These are phyloP conservation scores for Amiota communis DNA, from an alignment of 2,888 invertebrate species.

Conservation along the genomic window DNA sequence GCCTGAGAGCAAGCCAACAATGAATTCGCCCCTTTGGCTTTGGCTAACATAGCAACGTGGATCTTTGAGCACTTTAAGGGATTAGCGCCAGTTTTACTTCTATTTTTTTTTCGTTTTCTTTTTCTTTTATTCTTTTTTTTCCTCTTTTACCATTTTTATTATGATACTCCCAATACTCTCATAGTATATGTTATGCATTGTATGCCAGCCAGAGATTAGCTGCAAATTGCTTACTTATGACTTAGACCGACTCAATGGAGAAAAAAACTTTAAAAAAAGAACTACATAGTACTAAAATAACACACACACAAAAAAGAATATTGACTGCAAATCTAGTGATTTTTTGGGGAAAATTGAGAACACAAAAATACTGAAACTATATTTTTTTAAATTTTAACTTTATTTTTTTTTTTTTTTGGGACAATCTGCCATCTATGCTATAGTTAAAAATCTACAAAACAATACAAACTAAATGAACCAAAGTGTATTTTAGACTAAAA, in stretches of 20 bases:
- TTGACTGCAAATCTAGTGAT: neutral
- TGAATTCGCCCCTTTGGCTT: no score
- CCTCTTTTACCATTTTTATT: neutral
- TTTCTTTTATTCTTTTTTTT: neutral
- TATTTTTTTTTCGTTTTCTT: neutral
- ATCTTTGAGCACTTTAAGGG: constrained; percentile 5
- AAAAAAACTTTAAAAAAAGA: neutral
- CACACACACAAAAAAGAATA: neutral
- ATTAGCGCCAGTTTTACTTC: constrained; percentile 15
- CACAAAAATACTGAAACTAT: neutral
- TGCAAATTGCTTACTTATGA: constrained; percentile 30
- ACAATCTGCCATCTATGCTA: no score
- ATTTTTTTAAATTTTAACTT: neutral
- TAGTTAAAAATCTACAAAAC: no score
- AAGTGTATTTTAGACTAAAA: neutral
- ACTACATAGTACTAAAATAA: neutral
- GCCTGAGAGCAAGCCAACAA: no score
- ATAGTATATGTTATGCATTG: neutral
- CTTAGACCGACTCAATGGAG: constrained; percentile 1
- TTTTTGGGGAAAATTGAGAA: neutral
- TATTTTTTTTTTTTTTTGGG: neutral
- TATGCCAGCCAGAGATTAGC: constrained; percentile 14
- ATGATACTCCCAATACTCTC: neutral
- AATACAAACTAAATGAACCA: no score
- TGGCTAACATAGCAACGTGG: no score